Base-by-base conservation (phyloP, 2,797 vertebrate genomes). In the Ispidina lecontei region DNA sequence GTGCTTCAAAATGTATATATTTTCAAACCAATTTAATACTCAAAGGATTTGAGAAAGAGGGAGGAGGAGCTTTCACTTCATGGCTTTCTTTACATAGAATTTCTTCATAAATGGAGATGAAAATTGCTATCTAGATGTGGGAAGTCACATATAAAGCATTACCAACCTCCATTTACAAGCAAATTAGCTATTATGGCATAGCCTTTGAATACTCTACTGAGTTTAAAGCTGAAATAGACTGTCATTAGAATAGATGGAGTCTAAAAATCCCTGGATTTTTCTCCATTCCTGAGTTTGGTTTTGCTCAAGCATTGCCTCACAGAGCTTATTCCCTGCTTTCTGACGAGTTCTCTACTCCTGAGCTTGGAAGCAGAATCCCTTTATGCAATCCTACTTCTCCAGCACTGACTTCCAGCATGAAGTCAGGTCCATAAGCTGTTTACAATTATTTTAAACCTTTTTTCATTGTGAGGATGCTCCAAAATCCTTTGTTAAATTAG, bases 21-120 rank as follows among this genome's bases (percentile, higher is more conserved):
- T 35, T 88, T 80, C 68, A 84, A 95, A 74, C 16, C 76, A 84
- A 90, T 89, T 79, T 84, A 77, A 79, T 87, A 74, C 84, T 82
- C 25, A 76, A 93, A 84, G 46, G 74, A 80, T 76, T 65, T 86
- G 54, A 76, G 69, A 87, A 82, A 82, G 64, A 87, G 69, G 33
- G 25, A 68, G 83, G 68, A 76, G 65, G 29, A 90, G 58, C 54
- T 92, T 92, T 79, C 46, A 56, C 33, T 86, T 81, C 44, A 79
- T 39, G 14, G 35, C 26, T 65, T 82, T 74, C 71, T 79, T 79
- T 80, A 60, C 71, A 52, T 1, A 71, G 37, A 79, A 68, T 92
- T 96, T 70, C 77, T 73, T 74, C 31, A 78, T 49, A 88, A 92
- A 81, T 26, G 35, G 44, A 89, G 71, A 80, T 71, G 28, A 73